A percentile compares a stretch with the other conserved stretches of the same genome.
Evolutionary conservation across 2,888 invertebrate species (phyloP).

Genomic region (Ichneumoninae sp.): DNA sequence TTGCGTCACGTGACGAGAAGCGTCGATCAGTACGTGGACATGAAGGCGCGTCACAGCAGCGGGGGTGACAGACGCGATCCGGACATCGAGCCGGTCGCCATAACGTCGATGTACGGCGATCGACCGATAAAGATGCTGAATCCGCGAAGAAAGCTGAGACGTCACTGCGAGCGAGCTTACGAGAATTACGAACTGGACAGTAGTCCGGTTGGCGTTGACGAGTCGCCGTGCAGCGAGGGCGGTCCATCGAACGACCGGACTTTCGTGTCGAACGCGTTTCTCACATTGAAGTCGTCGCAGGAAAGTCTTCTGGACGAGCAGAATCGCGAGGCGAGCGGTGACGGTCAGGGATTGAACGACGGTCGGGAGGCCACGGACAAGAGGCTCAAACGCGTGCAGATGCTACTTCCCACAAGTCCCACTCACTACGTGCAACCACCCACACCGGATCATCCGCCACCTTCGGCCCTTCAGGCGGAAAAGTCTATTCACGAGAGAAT

Average conservation of each 20-base stretch:
- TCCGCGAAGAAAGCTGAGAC: conserved; percentile 89
- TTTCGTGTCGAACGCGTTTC: conserved; percentile 86
- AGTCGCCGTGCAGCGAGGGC: conserved; percentile 83
- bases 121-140: conserved; percentile 90
- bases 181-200: conserved; percentile 87
- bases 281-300: conserved; percentile 86
- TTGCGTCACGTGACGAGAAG: conserved; percentile 89
- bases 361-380: conserved; percentile 80
- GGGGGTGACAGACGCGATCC: conserved; percentile 77
- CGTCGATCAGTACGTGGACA: conserved; percentile 92
- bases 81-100: conserved; percentile 89
- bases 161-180: conserved; percentile 87
- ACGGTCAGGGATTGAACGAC: conserved; percentile 83
- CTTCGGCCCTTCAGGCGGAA: conserved; percentile 95
- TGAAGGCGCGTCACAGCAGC: conserved; percentile 87
- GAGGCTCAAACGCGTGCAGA: conserved; percentile 81
- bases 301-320: conserved; percentile 88
- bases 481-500: conserved; percentile 95
- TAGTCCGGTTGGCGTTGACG: conserved; percentile 84
- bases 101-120: conserved; percentile 91
- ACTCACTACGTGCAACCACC: conserved; percentile 96
- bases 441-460: conserved; percentile 97
- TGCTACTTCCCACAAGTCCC: conserved; percentile 91
- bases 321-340: conserved; percentile 82
- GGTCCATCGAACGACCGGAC: conserved; percentile 80